Conservation (phyloP, 2,113 vertebrate species). For the Anolis carolinensis region DNA sequence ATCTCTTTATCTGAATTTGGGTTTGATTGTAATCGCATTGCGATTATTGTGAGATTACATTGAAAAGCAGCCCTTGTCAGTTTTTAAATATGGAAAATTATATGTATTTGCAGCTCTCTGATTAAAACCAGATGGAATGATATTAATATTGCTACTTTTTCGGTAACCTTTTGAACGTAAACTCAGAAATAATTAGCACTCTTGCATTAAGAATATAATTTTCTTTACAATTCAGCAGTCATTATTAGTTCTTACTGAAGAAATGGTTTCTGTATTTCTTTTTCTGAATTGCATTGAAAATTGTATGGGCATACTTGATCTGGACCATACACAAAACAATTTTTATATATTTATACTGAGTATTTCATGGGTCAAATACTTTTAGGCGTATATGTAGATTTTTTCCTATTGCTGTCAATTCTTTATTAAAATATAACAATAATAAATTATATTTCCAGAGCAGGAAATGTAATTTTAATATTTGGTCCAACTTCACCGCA, state of each 20-base stretch:
- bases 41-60: constrained; percentile 37
- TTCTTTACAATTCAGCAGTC: not conserved
- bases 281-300: not conserved
- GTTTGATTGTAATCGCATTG: constrained; percentile 33
- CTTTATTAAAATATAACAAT: not conserved
- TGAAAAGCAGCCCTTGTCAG: constrained; percentile 41
- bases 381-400: not conserved
- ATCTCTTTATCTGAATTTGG: constrained; percentile 34
- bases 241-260: not conserved
- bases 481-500: not conserved
- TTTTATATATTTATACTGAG: no score
- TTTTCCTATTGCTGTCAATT: not conserved
- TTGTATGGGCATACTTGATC: not conserved
- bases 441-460: not conserved
- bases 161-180: constrained; percentile 30
- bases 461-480: not conserved
- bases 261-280: constrained; percentile 8
- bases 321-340: not conserved
- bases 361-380: not conserved
- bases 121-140: constrained; percentile 42
- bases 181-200: constrained; percentile 30
- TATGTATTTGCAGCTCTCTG: constrained; percentile 41
- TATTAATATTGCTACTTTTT: constrained; percentile 12
- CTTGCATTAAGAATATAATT: constrained; percentile 27
- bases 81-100: constrained; percentile 43